A percentile compares a stretch with the other conserved stretches of the same genome.
phyloP scores from a whole-genome alignment of 2,797 vertebrate genomes.

The Hippoglossus hippoglossus region DNA sequence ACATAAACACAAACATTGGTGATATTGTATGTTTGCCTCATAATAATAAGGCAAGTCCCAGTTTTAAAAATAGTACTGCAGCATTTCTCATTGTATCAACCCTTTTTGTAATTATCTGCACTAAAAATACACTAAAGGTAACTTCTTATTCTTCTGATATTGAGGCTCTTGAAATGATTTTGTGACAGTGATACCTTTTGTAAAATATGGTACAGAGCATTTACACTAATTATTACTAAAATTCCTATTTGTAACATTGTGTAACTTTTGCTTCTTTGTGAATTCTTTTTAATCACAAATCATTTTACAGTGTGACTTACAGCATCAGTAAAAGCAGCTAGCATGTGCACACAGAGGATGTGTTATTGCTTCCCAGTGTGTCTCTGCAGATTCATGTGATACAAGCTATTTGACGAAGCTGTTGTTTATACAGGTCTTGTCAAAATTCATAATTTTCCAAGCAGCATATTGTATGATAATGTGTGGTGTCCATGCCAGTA shows the following conservation, averaged over 20 bases:
- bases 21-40: constrained; percentile 17
- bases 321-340: constrained; percentile 35
- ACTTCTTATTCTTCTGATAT: constrained; percentile 41
- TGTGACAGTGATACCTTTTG: constrained; percentile 53
- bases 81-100: constrained; percentile 22
- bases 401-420: constrained; percentile 31
- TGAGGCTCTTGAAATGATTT: constrained; percentile 39
- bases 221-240: constrained; percentile 33
- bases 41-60: constrained; percentile 17
- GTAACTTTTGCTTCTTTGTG: constrained; percentile 45
- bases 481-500: constrained; percentile 42
- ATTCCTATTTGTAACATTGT: constrained; percentile 46
- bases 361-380: constrained; percentile 19
- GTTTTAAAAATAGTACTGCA: constrained; percentile 33
- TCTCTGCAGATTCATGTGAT: constrained; percentile 51
- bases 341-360: constrained; percentile 29
- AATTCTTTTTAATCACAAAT: background rate
- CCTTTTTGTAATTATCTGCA: constrained; percentile 43
- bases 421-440: constrained; percentile 34
- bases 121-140: constrained; percentile 44
- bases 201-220: constrained; percentile 36
- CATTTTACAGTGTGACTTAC: constrained; percentile 7
- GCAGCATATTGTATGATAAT: constrained; percentile 41
- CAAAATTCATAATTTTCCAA: constrained; percentile 31
- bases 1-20: constrained; percentile 8